Conservation (phyloP, 30 jellyfish, hydroid and myxozoan species). For the Aurelia sp. region DNA sequence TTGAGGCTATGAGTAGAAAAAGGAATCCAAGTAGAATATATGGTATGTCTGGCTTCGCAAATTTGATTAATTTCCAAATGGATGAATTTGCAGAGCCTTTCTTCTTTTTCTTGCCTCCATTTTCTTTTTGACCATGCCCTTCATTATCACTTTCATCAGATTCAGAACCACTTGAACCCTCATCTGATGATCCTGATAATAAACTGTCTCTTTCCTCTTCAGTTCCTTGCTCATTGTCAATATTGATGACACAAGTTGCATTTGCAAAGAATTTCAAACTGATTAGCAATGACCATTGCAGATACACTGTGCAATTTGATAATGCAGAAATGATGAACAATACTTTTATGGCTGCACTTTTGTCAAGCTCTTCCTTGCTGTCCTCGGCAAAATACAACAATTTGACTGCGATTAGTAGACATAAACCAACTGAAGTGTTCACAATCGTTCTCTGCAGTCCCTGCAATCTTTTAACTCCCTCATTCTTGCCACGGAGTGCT, state of each 20-base stretch:
- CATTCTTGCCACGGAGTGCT: slow-evolving; percentile 28
- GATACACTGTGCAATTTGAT: slow-evolving; percentile 33
- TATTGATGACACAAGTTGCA: background rate
- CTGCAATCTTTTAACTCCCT: slow-evolving; percentile 32
- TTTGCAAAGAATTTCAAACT: slow-evolving; percentile 2
- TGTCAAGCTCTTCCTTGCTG: slow-evolving; percentile 53
- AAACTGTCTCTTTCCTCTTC: slow-evolving; percentile 43
- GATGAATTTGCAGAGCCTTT: slow-evolving; percentile 32
- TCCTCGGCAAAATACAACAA: slow-evolving; percentile 81
- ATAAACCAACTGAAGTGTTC: slow-evolving; percentile 27
- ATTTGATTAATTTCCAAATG: slow-evolving; percentile 57
- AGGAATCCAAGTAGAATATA: slow-evolving; percentile 65
- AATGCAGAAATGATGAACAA: slow-evolving; percentile 46
- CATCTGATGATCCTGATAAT: slow-evolving; percentile 29
- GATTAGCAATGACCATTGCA: slow-evolving; percentile 46
- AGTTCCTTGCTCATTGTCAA: slow-evolving; percentile 27
- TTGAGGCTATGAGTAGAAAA: slow-evolving; percentile 71
- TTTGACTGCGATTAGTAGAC: slow-evolving; percentile 60
- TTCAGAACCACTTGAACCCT: slow-evolving; percentile 1
- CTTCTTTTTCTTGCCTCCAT: slow-evolving; percentile 6
- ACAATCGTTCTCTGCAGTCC: slow-evolving; percentile 19
- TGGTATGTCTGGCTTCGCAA: slow-evolving; percentile 68
- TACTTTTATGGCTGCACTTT: slow-evolving; percentile 30
- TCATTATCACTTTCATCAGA: slow-evolving; percentile 33
- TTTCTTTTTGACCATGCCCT: slow-evolving; percentile 8